These are phyloP conservation scores for Clarias magur DNA, from an alignment of 2,113 vertebrate genomes.

Conservation along the genomic window DNA sequence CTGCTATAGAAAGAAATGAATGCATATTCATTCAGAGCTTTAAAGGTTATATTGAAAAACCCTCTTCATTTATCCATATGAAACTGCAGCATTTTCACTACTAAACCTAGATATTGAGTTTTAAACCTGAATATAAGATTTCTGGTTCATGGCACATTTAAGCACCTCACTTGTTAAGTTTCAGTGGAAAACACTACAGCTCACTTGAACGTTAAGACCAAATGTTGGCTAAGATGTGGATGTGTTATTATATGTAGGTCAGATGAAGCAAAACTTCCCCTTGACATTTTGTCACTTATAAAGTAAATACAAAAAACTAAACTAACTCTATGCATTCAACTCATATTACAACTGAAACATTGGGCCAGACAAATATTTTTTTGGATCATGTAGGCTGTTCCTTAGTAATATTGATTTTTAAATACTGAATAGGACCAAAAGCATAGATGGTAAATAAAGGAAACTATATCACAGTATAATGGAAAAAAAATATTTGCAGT, in stretches of 20 bases:
- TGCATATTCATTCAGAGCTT: neutral
- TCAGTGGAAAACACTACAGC: neutral
- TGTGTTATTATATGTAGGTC: neutral
- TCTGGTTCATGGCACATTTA: neutral
- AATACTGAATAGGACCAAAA: neutral
- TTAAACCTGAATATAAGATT: too few relatives aligned
- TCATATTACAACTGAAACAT: neutral
- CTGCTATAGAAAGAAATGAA: neutral
- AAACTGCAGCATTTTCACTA: too few relatives aligned
- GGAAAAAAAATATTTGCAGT: neutral
- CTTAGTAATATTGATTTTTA: neutral
- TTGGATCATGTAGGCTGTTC: neutral
- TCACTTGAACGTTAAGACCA: neutral
- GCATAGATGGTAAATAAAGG: neutral
- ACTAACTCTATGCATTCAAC: neutral
- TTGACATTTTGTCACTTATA: neutral
- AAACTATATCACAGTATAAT: neutral
- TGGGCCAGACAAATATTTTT: neutral
- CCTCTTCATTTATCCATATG: too few relatives aligned
- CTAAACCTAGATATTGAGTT: neutral
- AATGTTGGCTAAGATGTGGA: neutral
- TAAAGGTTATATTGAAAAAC: neutral
- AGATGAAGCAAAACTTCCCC: neutral
- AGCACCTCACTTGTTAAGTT: neutral
- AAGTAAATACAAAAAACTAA: neutral